phyloP scores from a whole-genome alignment of 2,888 invertebrate species.

The Kuschelorhynchus macadamiae region DNA sequence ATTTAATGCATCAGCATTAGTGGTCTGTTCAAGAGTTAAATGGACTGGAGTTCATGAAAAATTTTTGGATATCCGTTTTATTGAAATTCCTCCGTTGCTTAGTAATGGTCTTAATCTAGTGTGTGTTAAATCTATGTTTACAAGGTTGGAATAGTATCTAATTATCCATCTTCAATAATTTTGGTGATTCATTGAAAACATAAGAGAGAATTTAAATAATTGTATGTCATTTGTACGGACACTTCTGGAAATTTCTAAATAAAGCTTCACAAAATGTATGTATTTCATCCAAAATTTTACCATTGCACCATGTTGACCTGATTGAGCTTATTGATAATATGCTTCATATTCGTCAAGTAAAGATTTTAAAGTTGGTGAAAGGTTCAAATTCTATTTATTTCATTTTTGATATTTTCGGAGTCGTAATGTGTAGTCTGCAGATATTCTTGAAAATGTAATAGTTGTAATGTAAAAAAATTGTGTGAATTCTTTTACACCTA shows the following conservation, averaged over 20 bases:
- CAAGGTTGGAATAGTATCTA: constrained; percentile 24
- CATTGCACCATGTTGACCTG: constrained; percentile 12
- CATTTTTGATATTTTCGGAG: no score
- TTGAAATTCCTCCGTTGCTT: constrained; percentile 16
- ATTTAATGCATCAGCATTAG: not conserved
- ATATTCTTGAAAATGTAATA: no score
- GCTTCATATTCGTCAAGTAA: not conserved
- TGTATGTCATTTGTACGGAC: constrained; percentile 10
- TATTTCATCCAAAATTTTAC: constrained; percentile 33
- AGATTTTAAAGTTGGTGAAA: not conserved
- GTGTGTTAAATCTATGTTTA: constrained; percentile 35
- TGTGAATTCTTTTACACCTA: no score
- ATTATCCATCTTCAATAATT: constrained; percentile 32
- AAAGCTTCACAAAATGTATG: constrained; percentile 24
- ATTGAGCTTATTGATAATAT: constrained; percentile 13
- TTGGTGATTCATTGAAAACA: constrained; percentile 30
- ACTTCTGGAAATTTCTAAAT: constrained; percentile 18
- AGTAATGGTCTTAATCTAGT: constrained; percentile 11
- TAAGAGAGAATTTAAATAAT: constrained; percentile 25
- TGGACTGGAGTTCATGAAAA: constrained; percentile 30
- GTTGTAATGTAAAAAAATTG: no score
- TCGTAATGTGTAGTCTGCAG: no score
- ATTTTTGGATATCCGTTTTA: constrained; percentile 17
- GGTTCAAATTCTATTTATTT: no score
- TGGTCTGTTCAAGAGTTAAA: constrained; percentile 28